phyloP scores from a whole-genome alignment of 2,888 invertebrate species.

The Junonia oenone region DNA sequence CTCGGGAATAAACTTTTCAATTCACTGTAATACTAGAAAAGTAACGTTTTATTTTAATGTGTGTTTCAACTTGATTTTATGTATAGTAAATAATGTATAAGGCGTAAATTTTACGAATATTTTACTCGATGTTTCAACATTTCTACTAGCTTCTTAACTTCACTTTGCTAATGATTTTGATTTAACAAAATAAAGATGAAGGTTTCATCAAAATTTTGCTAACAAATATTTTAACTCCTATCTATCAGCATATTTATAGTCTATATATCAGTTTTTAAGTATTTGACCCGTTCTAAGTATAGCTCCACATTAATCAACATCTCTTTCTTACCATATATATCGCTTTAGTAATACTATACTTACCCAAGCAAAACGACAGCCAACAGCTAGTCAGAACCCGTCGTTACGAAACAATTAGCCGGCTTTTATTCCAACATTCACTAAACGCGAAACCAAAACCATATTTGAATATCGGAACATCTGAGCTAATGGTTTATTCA shows the following conservation, averaged over 20 bases:
- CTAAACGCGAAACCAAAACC: constrained; percentile 17
- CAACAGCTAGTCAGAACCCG: not conserved
- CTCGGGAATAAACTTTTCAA: constrained; percentile 22
- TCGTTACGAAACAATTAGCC: constrained; percentile 14
- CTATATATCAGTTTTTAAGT: no score
- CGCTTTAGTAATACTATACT: not conserved
- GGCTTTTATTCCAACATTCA: constrained; percentile 15
- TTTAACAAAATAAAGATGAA: no score
- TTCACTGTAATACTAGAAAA: constrained; percentile 16
- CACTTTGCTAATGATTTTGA: no score
- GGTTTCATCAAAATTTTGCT: no score
- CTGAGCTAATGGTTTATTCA: constrained; percentile 36
- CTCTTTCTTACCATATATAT: not conserved
- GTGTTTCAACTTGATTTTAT: constrained; percentile 1
- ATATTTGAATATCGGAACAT: constrained; percentile 29
- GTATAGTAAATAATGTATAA: not conserved
- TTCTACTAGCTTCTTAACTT: no score
- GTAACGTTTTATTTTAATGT: constrained; percentile 15
- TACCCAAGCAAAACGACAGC: not conserved
- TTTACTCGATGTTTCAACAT: no score
- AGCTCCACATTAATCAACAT: no score
- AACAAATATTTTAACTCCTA: no score
- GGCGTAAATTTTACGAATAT: not conserved
- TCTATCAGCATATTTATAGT: no score
- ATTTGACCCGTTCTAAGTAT: no score